Conservation (phyloP, 2,113 vertebrate genomes). For the Prionailurus viverrinus region DNA sequence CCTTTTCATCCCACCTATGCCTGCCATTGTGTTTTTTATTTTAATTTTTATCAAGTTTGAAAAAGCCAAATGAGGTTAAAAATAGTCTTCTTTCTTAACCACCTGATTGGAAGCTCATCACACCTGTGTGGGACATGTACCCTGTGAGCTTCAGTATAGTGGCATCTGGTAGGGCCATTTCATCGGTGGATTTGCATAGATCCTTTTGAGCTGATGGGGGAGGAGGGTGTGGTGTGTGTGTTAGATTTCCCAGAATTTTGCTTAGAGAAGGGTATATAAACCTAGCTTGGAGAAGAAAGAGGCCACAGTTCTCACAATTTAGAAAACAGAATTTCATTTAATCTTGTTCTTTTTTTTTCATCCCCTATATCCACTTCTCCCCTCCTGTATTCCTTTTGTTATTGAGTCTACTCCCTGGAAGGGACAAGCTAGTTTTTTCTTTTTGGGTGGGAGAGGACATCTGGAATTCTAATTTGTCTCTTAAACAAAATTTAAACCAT, state of each 20-base stretch:
- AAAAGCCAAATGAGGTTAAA: background rate
- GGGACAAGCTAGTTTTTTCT: background rate
- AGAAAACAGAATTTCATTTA: conserved; percentile 17
- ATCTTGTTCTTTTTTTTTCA: background rate
- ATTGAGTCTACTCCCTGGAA: background rate
- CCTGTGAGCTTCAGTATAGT: background rate
- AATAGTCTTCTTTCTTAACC: background rate
- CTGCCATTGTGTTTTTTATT: background rate
- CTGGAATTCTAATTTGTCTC: background rate
- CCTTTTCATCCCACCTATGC: background rate
- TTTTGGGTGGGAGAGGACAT: background rate
- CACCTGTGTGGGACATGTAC: background rate
- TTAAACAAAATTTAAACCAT: background rate
- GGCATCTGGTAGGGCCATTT: background rate
- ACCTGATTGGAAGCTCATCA: background rate
- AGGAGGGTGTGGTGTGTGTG: fast-evolving
- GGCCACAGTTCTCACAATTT: background rate
- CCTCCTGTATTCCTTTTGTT: background rate
- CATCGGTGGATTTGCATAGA: background rate
- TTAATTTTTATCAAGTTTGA: conserved; percentile 39
- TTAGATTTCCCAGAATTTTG: background rate
- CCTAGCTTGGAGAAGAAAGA: background rate
- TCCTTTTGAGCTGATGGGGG: background rate
- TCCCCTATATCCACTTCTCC: background rate
- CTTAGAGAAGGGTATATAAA: background rate